Conservation (phyloP, 1,140 invertebrate genomes). For the Apis dorsata region DNA sequence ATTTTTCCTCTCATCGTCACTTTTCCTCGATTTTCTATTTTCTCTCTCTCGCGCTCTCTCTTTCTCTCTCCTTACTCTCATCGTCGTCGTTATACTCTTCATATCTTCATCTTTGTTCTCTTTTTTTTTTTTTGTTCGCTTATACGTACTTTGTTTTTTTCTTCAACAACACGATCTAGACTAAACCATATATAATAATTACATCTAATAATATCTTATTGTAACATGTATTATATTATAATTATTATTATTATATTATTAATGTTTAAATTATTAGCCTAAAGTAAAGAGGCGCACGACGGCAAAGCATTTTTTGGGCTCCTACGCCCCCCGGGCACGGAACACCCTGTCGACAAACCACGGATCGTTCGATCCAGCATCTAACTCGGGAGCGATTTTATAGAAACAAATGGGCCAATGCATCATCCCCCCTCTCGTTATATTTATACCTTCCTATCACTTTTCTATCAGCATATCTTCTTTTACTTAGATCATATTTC, state of each 20-base stretch:
- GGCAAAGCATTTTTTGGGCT: slow-evolving; percentile 78
- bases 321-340: slow-evolving; percentile 76
- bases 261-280: slow-evolving; percentile 80
- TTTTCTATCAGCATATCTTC: background rate
- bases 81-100: slow-evolving; percentile 43
- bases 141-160: slow-evolving; percentile 79
- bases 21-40: slow-evolving; percentile 42
- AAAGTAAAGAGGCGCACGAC: slow-evolving; percentile 80
- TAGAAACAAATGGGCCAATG: slow-evolving; percentile 34
- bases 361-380: slow-evolving; percentile 54
- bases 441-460: background rate
- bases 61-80: slow-evolving; percentile 15
- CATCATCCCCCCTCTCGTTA: background rate
- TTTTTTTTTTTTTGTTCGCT: slow-evolving; percentile 67
- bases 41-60: slow-evolving; percentile 35
- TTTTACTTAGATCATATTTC: background rate
- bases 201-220: slow-evolving; percentile 81
- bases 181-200: slow-evolving; percentile 81
- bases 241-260: slow-evolving; percentile 77
- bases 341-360: slow-evolving; percentile 78
- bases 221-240: slow-evolving; percentile 80
- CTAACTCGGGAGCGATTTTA: slow-evolving; percentile 28
- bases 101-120: slow-evolving; percentile 37
- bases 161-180: slow-evolving; percentile 80
- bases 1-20: slow-evolving; percentile 60